Evolutionary conservation across 2,888 invertebrate genomes (phyloP), one percentile per base, ranked within the genome.

Genomic region (Plagiodera versicolora): DNA sequence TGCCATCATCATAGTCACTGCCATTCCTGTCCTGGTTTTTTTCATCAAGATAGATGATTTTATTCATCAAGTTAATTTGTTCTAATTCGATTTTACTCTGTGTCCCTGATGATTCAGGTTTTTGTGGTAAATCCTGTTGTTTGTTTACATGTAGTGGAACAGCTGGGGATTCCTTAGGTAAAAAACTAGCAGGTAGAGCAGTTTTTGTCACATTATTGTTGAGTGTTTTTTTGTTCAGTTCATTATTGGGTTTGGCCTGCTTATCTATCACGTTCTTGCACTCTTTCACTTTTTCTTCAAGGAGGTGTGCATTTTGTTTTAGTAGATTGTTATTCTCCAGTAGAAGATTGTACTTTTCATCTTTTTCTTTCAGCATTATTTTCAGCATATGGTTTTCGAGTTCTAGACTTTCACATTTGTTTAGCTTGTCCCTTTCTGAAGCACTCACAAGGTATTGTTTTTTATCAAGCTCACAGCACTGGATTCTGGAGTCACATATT

Each of bases 271-370:
- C 11, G 45, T 45, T 45, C 11, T 10, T 10, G 17, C 45, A 45
- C 45, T 45, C 4, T 45, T 16, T 45, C 17, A 45, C 14, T 45
- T 10, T 45, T 45, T 45, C 4, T 45, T 45, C 11, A 45, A 45
- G 45, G 45, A 45, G 17, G 45, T 45, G 45, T 45, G 45, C 45
- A 45, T 45, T 45, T 45, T 45, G 45, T 45, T 45, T 45, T 11
- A 14, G 4, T 45, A 4, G 11, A 17, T 11, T 45, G 45, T 45
- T 10, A 17, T 45, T 45, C 11, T 45, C 45, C 45, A 45, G 45
- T 6, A 45, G 45, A 45, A 45, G 4, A 8, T 45, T 28, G 9
- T 28, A 28, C 28, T 28, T 28, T 9, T 9, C 28, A 28, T 28
- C 28, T 28, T 9, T 6, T 28, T 6, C 28, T 28, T 28, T 28